These are phyloP conservation scores for Siphlonurus alternatus DNA, from an alignment of 2,888 invertebrate species.

Conservation along the genomic window DNA sequence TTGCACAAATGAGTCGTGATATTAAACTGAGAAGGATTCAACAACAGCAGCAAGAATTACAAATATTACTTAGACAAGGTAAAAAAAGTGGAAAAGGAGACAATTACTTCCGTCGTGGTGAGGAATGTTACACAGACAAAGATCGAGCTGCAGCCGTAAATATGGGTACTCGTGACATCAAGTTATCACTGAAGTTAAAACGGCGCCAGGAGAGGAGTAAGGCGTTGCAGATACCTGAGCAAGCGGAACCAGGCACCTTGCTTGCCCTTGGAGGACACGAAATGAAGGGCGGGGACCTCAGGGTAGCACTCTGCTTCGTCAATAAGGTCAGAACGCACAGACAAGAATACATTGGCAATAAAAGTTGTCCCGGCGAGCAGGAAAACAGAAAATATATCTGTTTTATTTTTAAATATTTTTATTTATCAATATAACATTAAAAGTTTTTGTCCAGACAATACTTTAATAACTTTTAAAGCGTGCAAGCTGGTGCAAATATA, in stretches of 20 bases:
- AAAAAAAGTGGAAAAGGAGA: not conserved
- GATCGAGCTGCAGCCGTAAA: slow-evolving; percentile 81
- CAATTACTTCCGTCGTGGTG: slow-evolving; percentile 23
- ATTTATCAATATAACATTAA: not conserved
- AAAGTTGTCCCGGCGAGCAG: too few relatives aligned
- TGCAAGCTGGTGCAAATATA: too few relatives aligned
- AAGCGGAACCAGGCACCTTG: slow-evolving; percentile 59
- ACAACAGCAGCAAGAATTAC: not conserved
- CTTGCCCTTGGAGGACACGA: slow-evolving; percentile 60
- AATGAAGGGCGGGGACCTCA: slow-evolving; percentile 53
- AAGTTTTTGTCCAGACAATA: not conserved
- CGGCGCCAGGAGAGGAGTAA: slow-evolving; percentile 58
- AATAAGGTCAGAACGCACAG: slow-evolving; percentile 49
- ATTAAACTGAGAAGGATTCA: slow-evolving; percentile 13
- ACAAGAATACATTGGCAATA: too few relatives aligned
- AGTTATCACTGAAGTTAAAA: slow-evolving; percentile 64
- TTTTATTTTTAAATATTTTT: too few relatives aligned
- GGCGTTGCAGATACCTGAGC: slow-evolving; percentile 54
- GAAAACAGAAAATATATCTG: too few relatives aligned
- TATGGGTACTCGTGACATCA: slow-evolving; percentile 71
- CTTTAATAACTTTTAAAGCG: too few relatives aligned
- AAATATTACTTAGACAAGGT: not conserved
- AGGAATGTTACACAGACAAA: slow-evolving; percentile 78
- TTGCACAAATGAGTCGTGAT: slow-evolving; percentile 18
- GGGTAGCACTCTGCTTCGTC: slow-evolving; percentile 55